Evolutionary conservation across 2,888 invertebrate genomes (phyloP).

Genomic region (Leucophenga montana): DNA sequence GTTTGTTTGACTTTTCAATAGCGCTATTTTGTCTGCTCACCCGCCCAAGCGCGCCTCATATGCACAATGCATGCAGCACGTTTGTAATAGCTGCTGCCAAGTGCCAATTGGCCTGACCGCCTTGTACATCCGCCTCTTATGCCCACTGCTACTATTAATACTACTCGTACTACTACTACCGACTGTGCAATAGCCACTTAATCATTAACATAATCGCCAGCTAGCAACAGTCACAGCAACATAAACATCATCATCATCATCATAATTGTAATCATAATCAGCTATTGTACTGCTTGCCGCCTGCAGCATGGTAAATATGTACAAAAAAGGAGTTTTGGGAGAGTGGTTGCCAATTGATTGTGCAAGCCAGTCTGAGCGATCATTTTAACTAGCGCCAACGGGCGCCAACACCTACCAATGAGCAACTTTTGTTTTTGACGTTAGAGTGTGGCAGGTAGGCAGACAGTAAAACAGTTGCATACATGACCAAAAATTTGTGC

Average conservation of each 20-base stretch:
- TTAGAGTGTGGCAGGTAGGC: not conserved
- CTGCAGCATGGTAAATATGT: slow-evolving; percentile 15
- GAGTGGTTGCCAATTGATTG: not conserved
- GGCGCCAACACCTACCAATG: slow-evolving; percentile 24
- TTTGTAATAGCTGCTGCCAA: slow-evolving; percentile 27
- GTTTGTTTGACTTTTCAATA: slow-evolving; percentile 57
- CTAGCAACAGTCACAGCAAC: not conserved
- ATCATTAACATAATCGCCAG: slow-evolving; percentile 20
- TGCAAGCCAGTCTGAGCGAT: slow-evolving; percentile 8
- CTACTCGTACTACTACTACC: no score
- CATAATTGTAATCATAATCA: slow-evolving; percentile 2
- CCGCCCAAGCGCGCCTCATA: not conserved
- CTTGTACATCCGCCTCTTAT: not conserved
- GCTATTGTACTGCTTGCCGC: slow-evolving; percentile 7
- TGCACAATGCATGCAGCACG: slow-evolving; percentile 38
- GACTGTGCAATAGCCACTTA: not conserved
- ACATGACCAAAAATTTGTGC: not conserved
- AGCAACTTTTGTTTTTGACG: not conserved
- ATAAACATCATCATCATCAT: slow-evolving; percentile 5
- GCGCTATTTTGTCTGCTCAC: slow-evolving; percentile 27
- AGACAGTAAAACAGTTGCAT: no score
- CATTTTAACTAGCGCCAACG: slow-evolving; percentile 18
- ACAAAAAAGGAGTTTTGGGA: not conserved
- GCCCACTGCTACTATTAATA: not conserved
- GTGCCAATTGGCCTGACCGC: slow-evolving; percentile 51